Base-by-base conservation (phyloP, 53 echinoderm and acorn worm genomes). In the Echinometra lucunter region DNA sequence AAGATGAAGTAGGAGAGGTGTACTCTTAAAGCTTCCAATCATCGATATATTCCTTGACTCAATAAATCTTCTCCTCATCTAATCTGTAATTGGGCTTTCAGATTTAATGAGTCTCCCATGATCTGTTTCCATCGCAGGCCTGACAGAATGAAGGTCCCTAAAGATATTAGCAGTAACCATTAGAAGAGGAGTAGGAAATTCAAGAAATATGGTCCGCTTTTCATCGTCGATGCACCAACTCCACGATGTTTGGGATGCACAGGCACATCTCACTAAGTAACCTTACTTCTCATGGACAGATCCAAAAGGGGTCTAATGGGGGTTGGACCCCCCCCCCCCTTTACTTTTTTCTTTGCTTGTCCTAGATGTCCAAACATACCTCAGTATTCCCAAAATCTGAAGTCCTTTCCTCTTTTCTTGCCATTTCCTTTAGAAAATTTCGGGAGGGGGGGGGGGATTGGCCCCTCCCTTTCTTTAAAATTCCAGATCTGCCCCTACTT, bases 31-130 rank as follows among this genome's bases (percentile, higher is more conserved):
- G 49, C 49, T 49, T 49, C 53, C 53, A 47, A 85, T 85, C 85
- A 85, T 85, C 47, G 18, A 21, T 47, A 4, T 85, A 85, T 85
- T 47, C 49, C 85, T 85, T 85, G 85, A 89, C 89, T 89, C 89
- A 58, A 58, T 89, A 89, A 89, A 89, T 89, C 89, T 89, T 60
- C 89, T 89, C 89, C 60, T 60, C 57, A 89, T 89, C 60, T 58
- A 60, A 60, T 57, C 60, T 60, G 60, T 89, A 89, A 89, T 89
- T 89, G 89, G 58, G 58, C 89, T 89, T 89, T 89, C 89, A 89
- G 89, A 60, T 60, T 60, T 89, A 60, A 89, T 89, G 89, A 89
- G 89, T 60, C 85, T 85, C 85, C 30, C 13, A 16, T 85, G 85
- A 85, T 85, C 85, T 85, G n/a, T 30, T 85, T n/a, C 47, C 30